Conservation (phyloP, 2,888 invertebrate species). For the Erebia ligea region DNA sequence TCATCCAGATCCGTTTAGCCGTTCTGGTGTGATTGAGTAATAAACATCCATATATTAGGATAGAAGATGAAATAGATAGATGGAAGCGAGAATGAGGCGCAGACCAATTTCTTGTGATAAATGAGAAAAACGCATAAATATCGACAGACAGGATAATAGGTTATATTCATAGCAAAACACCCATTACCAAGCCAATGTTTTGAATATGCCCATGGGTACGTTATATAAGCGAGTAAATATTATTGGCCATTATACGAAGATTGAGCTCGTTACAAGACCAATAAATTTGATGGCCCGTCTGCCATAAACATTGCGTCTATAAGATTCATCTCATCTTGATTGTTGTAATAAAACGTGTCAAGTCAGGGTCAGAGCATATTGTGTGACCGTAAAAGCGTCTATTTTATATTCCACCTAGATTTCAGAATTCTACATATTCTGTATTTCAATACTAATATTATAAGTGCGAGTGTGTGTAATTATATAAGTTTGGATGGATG, state of each 20-base stretch:
- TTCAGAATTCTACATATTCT: too few relatives aligned
- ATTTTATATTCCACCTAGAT: too few relatives aligned
- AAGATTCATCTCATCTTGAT: slow-evolving; percentile 22
- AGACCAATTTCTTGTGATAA: not conserved
- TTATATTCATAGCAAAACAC: not conserved
- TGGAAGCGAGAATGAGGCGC: too few relatives aligned
- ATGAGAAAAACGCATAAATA: not conserved
- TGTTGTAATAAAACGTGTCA: slow-evolving; percentile 15
- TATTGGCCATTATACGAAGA: slow-evolving; percentile 13
- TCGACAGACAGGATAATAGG: not conserved
- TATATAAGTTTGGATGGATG: too few relatives aligned
- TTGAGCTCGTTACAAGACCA: slow-evolving; percentile 21
- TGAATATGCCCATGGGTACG: slow-evolving; percentile 10
- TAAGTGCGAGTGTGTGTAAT: too few relatives aligned
- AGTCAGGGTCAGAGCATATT: not conserved
- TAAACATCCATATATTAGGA: too few relatives aligned
- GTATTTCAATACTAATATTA: too few relatives aligned
- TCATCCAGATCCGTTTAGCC: too few relatives aligned
- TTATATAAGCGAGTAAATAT: slow-evolving; percentile 13
- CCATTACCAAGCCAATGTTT: not conserved
- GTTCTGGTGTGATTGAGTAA: too few relatives aligned
- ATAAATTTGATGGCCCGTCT: slow-evolving; percentile 20
- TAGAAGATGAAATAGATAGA: too few relatives aligned
- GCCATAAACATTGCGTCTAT: slow-evolving; percentile 21
- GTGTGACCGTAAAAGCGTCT: not conserved